These are phyloP conservation scores for Ceryle rudis DNA, from an alignment of 2,797 vertebrate genomes.

Conservation along the genomic window DNA sequence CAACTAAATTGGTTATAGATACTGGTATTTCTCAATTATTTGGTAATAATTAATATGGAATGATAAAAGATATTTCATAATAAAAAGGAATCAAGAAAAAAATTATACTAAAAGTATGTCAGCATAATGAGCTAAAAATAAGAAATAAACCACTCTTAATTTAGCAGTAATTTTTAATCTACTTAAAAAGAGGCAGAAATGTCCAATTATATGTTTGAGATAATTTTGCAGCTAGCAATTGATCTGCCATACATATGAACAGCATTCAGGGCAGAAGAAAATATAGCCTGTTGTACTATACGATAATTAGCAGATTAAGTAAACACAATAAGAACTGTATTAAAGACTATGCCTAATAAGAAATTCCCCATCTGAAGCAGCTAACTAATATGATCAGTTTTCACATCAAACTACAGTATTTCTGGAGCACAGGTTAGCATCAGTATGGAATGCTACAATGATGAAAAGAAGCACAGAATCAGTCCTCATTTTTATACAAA, in stretches of 20 bases:
- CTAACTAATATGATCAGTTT: not conserved
- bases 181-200: not conserved
- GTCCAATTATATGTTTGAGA: not conserved
- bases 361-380: not conserved
- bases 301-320: not conserved
- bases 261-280: not conserved
- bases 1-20: not conserved
- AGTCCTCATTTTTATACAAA: not conserved
- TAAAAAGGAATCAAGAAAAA: not conserved
- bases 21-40: not conserved
- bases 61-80: not conserved
- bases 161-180: not conserved
- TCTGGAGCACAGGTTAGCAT: not conserved
- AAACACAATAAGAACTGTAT: not conserved
- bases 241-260: not conserved
- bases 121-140: not conserved
- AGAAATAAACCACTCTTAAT: not conserved
- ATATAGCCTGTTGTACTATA: not conserved
- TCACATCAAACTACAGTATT: not conserved
- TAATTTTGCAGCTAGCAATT: not conserved
- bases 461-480: not conserved
- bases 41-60: not conserved
- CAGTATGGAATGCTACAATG: not conserved
- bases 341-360: not conserved
- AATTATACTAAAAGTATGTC: not conserved